phyloP scores from a whole-genome alignment of 64 coral and sea anemone genomes.

The Catalaphyllia jardinei region DNA sequence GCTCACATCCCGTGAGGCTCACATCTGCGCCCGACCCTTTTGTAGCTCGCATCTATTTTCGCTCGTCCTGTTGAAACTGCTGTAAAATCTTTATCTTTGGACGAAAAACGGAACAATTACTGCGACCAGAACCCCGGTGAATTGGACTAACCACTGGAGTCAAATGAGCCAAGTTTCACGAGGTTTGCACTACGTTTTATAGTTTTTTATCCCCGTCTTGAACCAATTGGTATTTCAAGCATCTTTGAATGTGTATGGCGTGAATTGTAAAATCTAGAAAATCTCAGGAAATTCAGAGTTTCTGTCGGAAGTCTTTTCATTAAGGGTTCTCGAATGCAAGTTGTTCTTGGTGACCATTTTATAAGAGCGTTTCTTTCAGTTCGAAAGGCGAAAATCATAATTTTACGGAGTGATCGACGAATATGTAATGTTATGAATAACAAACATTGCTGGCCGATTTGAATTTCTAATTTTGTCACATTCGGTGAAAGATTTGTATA shows the following conservation, averaged over 20 bases:
- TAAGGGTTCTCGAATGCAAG: not conserved
- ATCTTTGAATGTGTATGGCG: slow-evolving; percentile 46
- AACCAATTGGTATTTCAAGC: slow-evolving; percentile 62
- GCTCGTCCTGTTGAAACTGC: slow-evolving; percentile 28
- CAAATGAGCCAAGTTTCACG: slow-evolving; percentile 36
- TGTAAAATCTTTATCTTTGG: slow-evolving; percentile 37
- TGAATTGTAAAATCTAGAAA: slow-evolving; percentile 46
- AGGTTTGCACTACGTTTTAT: slow-evolving; percentile 23
- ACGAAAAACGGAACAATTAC: slow-evolving; percentile 21
- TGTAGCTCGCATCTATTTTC: slow-evolving; percentile 42
- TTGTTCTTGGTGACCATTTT: not conserved
- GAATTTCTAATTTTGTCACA: slow-evolving; percentile 83
- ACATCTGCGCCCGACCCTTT: slow-evolving; percentile 67
- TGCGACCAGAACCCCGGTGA: not conserved
- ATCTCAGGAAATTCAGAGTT: slow-evolving; percentile 16
- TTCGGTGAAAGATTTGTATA: slow-evolving; percentile 58
- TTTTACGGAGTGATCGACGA: slow-evolving; percentile 49
- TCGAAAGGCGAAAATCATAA: slow-evolving; percentile 26
- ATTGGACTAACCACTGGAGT: slow-evolving; percentile 1
- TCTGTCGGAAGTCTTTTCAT: slow-evolving; percentile 12
- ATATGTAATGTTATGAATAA: slow-evolving; percentile 74
- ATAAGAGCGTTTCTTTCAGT: slow-evolving; percentile 17
- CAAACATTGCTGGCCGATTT: slow-evolving; percentile 66
- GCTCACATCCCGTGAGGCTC: slow-evolving; percentile 68
- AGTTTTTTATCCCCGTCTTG: slow-evolving; percentile 49